Conservation (phyloP, 1,140 invertebrate genomes). For the Aphaenogaster ashmeadi region DNA sequence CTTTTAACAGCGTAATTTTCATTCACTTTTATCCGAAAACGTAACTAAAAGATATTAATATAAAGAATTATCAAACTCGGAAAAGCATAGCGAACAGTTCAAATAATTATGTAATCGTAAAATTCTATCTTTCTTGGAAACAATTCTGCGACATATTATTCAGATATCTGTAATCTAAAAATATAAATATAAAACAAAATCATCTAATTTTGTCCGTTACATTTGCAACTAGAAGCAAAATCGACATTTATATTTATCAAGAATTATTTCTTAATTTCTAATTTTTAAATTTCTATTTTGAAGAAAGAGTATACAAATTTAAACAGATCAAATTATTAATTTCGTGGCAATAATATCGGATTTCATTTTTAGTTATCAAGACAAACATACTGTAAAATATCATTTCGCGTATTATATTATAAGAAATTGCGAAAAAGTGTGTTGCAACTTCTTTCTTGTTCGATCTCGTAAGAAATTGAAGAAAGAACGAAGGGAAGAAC, state of each 20-base stretch:
- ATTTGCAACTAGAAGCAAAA: background rate
- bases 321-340: background rate
- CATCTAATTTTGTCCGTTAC: background rate
- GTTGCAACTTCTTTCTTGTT: constrained; percentile 1
- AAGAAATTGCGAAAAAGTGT: constrained; percentile 7
- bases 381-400: background rate
- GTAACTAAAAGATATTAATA: background rate
- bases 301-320: background rate
- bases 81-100: background rate
- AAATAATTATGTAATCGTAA: background rate
- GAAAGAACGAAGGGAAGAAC: constrained; percentile 25
- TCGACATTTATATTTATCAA: background rate
- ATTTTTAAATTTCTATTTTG: background rate
- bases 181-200: constrained; percentile 10
- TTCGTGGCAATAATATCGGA: background rate
- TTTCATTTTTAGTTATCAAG: constrained; percentile 20
- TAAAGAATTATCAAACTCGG: background rate
- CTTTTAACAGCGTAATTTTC: constrained; percentile 7
- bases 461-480: constrained; percentile 29
- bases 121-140: background rate
- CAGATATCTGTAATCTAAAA: background rate
- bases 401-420: background rate
- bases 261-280: background rate
- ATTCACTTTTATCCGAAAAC: background rate
- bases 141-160: background rate